Conservation (phyloP, 2,113 vertebrate genomes). For the Pholis gunnellus region DNA sequence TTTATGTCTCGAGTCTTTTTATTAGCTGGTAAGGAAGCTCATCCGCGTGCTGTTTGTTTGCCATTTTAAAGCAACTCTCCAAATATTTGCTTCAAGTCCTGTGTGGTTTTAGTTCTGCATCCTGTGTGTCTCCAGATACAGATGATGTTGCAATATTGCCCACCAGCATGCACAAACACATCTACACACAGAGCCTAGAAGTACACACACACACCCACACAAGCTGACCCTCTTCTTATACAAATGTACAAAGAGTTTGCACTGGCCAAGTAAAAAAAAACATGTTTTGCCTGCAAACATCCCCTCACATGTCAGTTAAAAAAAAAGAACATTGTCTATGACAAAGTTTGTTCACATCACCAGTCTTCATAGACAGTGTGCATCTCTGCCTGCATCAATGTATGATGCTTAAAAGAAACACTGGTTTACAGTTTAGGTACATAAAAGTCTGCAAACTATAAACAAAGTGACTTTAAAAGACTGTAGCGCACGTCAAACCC, state of each 20-base stretch:
- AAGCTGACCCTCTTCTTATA: constrained; percentile 52
- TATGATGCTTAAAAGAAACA: neutral
- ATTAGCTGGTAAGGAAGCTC: constrained; percentile 65
- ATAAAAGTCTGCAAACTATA: neutral
- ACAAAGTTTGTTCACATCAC: constrained; percentile 29
- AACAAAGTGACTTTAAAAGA: neutral
- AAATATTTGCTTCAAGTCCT: constrained; percentile 79
- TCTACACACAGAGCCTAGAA: neutral
- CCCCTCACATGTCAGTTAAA: neutral
- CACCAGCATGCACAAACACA: constrained; percentile 49
- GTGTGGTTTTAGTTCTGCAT: constrained; percentile 67
- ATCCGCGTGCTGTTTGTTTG: constrained; percentile 72
- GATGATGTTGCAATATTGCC: constrained; percentile 57
- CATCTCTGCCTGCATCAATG: neutral
- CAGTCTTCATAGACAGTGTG: neutral
- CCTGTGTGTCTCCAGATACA: constrained; percentile 69
- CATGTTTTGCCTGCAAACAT: constrained; percentile 48
- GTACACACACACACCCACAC: constrained; percentile 51
- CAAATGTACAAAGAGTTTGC: constrained; percentile 31
- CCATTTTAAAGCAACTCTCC: constrained; percentile 70
- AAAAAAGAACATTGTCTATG: neutral
- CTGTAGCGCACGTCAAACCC: neutral
- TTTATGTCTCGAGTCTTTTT: constrained; percentile 73
- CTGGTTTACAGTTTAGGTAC: neutral
- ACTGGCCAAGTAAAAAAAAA: constrained; percentile 7